Base-by-base conservation (phyloP, 2,113 vertebrate genomes). In the Formicarius rufipectus region DNA sequence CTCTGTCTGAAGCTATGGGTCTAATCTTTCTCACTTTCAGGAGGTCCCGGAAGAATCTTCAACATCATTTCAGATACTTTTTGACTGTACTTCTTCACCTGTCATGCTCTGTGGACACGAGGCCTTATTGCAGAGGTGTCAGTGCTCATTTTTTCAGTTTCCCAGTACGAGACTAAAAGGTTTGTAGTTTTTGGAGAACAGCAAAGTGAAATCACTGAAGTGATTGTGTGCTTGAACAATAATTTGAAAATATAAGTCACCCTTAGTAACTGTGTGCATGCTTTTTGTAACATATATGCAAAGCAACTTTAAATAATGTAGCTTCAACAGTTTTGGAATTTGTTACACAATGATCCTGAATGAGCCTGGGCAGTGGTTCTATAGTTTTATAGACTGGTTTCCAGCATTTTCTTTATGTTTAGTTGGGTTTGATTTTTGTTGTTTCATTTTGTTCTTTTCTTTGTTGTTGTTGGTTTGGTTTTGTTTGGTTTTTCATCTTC, bases 41-140 rank as follows among this genome's bases (percentile, higher is more conserved):
- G 14, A 56, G 12, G 25, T 40, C 22, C 35, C 33, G 86, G 85
- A n/a, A 45, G 25, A 55, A 66, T 55, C 44, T 11, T 77, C 6
- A 7, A 33, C 64, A 55, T 74, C 12, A 33, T 8, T 76, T 35
- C 33, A 56, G 49, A 25, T 16, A 16, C 33, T 59, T 64, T 84
- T 59, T 59, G 10, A 18, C 58, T 31, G 15, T 39, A 15, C 11
- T 39, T 68, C 59, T 53, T 33, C 53, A 35, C 18, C 19, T 69
- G 39, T 33, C 9, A 20, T n/a, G n/a, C 62, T 83, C 21, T 47
- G 5, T 0, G 0, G 18, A 8, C 31, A 22, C 0, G 1, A 28
- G 20, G 6, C 55, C n/a, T 56, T 66, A 9, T 12, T 37, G 39
- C 64, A 60, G 31, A 58, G 27, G 16, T 15, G 20, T 52, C 27